A percentile compares a stretch with the other conserved stretches of the same genome.
Evolutionary conservation across 2,797 vertebrate genomes (phyloP).

Genomic region (Spheniscus humboldti): DNA sequence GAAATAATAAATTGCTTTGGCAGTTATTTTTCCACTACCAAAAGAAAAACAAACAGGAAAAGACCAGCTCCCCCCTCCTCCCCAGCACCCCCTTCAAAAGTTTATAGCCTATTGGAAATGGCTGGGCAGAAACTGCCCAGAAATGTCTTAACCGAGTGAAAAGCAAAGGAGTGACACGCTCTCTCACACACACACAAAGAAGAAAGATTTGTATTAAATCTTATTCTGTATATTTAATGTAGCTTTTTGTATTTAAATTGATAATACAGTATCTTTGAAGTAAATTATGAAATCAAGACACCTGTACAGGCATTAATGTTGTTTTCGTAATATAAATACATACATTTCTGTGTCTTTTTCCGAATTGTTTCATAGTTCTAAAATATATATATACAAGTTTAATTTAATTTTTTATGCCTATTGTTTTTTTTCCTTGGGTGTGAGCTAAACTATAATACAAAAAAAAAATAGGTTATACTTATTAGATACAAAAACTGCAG

Average conservation of each 20-base stretch:
- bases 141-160: slow-evolving; percentile 90
- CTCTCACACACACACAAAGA: slow-evolving; percentile 48
- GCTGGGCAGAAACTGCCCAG: slow-evolving; percentile 76
- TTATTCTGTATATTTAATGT: slow-evolving; percentile 99
- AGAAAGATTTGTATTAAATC: slow-evolving; percentile 97
- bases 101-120: slow-evolving; percentile 87
- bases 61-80: background rate
- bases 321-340: slow-evolving; percentile 84
- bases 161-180: slow-evolving; percentile 31
- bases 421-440: slow-evolving; percentile 66
- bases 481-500: slow-evolving; percentile 64
- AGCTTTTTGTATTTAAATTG: slow-evolving; percentile 99
- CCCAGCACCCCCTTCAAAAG: slow-evolving; percentile 77
- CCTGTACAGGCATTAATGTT: slow-evolving; percentile 90
- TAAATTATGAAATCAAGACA: slow-evolving; percentile 96
- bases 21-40: slow-evolving; percentile 78
- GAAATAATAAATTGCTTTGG: slow-evolving; percentile 80
- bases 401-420: slow-evolving; percentile 81
- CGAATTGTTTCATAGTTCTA: slow-evolving; percentile 82
- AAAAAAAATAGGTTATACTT: slow-evolving; percentile 58
- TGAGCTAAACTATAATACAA: slow-evolving; percentile 41
- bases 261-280: slow-evolving; percentile 98
- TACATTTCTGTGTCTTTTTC: slow-evolving; percentile 78
- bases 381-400: slow-evolving; percentile 74
- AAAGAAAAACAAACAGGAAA: slow-evolving; percentile 57